Conservation (phyloP, 2,113 vertebrate genomes). For the Thinocorus orbignyianus region DNA sequence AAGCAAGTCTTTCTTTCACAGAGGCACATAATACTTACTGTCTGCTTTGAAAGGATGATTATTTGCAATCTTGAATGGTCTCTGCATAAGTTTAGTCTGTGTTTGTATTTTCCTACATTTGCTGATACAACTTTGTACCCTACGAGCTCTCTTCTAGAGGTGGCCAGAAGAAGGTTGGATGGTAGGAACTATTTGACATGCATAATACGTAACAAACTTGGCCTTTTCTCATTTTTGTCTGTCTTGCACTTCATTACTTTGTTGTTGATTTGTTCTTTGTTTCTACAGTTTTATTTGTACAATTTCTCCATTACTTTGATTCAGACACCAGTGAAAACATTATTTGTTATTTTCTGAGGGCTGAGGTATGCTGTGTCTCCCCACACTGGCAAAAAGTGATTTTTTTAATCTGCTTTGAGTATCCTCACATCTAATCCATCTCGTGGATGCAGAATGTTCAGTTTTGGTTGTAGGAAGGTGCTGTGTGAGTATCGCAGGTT, state of each 20-base stretch:
- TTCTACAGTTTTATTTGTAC: background rate
- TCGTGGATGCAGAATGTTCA: rapidly evolving
- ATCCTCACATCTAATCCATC: background rate
- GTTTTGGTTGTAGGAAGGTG: background rate
- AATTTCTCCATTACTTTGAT: background rate
- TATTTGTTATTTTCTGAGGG: background rate
- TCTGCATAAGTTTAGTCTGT: background rate
- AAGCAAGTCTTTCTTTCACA: background rate
- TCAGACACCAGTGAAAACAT: background rate
- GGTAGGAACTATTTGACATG: background rate
- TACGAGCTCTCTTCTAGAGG: rapidly evolving
- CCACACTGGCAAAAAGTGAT: background rate
- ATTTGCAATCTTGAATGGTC: background rate
- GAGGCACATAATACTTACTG: background rate
- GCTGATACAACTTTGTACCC: background rate
- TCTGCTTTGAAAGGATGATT: background rate
- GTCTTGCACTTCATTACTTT: background rate
- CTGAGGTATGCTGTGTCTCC: rapidly evolving
- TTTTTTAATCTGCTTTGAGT: background rate
- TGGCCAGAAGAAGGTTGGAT: background rate
- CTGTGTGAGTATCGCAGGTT: too few relatives aligned
- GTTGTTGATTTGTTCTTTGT: background rate
- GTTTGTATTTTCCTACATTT: background rate
- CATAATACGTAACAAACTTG: background rate
- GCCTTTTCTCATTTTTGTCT: background rate